Percentiles rank a stretch among this genome's conserved stretches.
These are phyloP conservation scores for Montipora capitata DNA, from an alignment of 92 coral and sea anemone genomes.

Conservation along the genomic window DNA sequence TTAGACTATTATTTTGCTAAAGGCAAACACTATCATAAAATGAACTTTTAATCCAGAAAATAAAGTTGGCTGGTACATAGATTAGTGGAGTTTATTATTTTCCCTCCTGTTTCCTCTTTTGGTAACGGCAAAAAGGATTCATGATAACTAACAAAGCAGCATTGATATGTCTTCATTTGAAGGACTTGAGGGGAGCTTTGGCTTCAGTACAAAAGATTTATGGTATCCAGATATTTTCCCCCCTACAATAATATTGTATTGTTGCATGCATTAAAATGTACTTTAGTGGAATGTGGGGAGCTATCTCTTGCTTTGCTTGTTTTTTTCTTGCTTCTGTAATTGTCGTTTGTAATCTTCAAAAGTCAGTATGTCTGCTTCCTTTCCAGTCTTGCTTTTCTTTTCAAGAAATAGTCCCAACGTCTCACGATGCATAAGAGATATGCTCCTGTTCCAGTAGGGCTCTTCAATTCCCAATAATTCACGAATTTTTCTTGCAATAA, in stretches of 20 bases:
- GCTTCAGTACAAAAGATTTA: no score
- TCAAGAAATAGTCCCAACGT: slow-evolving; percentile 91
- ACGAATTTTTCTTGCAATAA: slow-evolving; percentile 85
- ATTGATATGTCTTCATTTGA: not conserved
- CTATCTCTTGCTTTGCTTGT: slow-evolving; percentile 63
- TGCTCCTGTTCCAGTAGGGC: slow-evolving; percentile 97
- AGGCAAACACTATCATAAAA: not conserved
- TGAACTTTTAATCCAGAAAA: not conserved
- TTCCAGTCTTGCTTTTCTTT: slow-evolving; percentile 92
- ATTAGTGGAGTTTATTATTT: not conserved
- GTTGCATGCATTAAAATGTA: no score
- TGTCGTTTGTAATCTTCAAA: slow-evolving; percentile 82
- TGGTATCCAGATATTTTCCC: no score
- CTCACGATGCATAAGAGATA: slow-evolving; percentile 89
- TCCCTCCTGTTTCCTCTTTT: not conserved
- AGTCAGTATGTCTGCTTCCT: slow-evolving; percentile 86
- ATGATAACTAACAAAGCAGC: not conserved
- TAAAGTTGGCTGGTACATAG: not conserved
- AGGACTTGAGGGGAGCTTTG: not conserved
- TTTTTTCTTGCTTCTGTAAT: slow-evolving; percentile 81
- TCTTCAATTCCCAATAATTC: slow-evolving; percentile 92
- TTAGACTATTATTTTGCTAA: not conserved
- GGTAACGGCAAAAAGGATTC: not conserved
- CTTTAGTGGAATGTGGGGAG: not conserved
- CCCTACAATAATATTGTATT: no score